phyloP scores from a whole-genome alignment of 2,113 vertebrate genomes.

The Ailurus styani region DNA sequence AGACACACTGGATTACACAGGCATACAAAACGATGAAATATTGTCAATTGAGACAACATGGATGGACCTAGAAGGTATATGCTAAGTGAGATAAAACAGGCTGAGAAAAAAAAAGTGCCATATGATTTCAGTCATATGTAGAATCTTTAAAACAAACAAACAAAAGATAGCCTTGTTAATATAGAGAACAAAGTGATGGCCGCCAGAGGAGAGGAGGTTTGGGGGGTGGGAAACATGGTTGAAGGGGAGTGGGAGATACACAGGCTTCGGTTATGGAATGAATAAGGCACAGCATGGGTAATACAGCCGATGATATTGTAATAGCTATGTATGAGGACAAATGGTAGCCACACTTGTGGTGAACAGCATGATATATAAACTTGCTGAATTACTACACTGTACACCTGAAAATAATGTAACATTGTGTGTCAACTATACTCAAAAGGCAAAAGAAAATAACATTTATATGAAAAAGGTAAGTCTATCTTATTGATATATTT shows the following conservation, averaged over 20 bases:
- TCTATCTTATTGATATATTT: background rate
- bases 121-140: background rate
- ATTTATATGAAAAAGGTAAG: background rate
- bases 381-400: background rate
- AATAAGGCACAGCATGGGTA: background rate
- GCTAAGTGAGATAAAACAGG: background rate
- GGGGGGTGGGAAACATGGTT: background rate
- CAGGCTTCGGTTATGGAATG: background rate
- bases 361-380: background rate
- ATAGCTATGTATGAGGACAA: background rate
- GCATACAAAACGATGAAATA: background rate
- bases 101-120: background rate
- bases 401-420: background rate
- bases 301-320: background rate
- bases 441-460: background rate
- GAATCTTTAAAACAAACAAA: background rate
- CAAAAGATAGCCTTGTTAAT: background rate
- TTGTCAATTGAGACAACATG: background rate
- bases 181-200: background rate
- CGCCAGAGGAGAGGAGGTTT: background rate
- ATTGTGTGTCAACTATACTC: background rate
- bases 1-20: background rate
- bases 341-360: background rate
- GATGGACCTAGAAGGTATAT: background rate
- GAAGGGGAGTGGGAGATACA: background rate